phyloP scores from a whole-genome alignment of 1,140 invertebrate species.

The Notospermus geniculatus region DNA sequence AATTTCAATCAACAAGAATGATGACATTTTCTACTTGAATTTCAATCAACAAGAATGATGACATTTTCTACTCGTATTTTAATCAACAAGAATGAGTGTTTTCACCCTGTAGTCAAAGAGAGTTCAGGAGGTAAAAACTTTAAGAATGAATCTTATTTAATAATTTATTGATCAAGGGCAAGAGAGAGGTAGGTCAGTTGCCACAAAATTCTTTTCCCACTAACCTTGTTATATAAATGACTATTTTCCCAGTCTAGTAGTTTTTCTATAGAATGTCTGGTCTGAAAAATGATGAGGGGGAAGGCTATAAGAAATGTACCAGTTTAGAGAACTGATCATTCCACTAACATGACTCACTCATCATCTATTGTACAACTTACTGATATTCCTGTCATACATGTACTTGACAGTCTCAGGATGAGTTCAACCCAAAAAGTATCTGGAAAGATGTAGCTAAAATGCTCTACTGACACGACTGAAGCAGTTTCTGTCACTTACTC shows the following conservation, averaged over 20 bases:
- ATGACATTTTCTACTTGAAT: no score
- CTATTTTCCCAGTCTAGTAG: constrained; percentile 95
- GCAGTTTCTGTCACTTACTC: constrained; percentile 65
- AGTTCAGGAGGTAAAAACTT: constrained; percentile 1
- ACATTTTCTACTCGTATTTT: no score
- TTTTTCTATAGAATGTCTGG: constrained; percentile 91
- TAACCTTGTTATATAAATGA: constrained; percentile 85
- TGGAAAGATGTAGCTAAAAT: no score
- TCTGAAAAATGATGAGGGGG: constrained; percentile 65
- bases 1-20: no score
- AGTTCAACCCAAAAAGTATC: no score
- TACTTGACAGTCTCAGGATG: no score
- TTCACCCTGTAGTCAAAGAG: background rate
- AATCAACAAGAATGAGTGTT: background rate
- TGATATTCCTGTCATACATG: no score
- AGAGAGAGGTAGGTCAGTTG: no score
- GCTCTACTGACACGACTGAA: no score
- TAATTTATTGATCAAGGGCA: no score
- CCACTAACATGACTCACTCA: constrained; percentile 74
- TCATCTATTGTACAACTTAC: background rate
- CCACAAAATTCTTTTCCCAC: constrained; percentile 16
- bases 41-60: no score
- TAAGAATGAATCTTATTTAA: background rate
- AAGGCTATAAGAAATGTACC: constrained; percentile 14
- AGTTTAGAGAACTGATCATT: constrained; percentile 51